phyloP scores from a whole-genome alignment of 2,797 vertebrate genomes.

The Synaphobranchus kaupii region DNA sequence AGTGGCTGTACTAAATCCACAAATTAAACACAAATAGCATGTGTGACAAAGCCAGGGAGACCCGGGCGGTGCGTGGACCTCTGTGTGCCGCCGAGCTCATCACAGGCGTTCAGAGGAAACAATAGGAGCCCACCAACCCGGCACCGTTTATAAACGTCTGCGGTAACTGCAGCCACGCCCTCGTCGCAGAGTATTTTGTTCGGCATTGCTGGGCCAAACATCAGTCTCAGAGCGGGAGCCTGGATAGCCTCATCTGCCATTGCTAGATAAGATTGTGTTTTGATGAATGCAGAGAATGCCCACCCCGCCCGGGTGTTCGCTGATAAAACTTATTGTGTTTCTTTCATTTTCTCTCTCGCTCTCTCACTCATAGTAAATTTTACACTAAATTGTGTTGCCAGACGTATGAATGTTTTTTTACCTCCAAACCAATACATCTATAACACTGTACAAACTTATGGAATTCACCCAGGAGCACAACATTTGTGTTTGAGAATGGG shows the following conservation, averaged over 20 bases:
- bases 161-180: neutral
- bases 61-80: neutral
- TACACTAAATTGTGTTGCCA: too few relatives aligned
- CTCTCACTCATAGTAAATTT: neutral
- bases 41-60: neutral
- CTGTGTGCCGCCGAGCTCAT: neutral
- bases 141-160: neutral
- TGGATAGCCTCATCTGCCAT: conserved; percentile 9
- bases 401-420: too few relatives aligned
- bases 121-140: neutral
- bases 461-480: neutral
- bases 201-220: neutral
- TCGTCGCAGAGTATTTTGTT: neutral
- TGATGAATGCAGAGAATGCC: conserved; percentile 14
- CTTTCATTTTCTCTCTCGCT: neutral
- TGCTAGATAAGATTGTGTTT: conserved; percentile 20
- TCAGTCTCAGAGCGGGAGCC: neutral
- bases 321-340: neutral
- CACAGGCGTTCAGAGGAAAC: neutral
- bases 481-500: neutral
- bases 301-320: neutral
- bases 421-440: neutral
- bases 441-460: neutral
- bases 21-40: neutral
- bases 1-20: neutral